Base-by-base conservation (phyloP, 53 echinoderm and acorn worm genomes). In the Arbacia lixula region DNA sequence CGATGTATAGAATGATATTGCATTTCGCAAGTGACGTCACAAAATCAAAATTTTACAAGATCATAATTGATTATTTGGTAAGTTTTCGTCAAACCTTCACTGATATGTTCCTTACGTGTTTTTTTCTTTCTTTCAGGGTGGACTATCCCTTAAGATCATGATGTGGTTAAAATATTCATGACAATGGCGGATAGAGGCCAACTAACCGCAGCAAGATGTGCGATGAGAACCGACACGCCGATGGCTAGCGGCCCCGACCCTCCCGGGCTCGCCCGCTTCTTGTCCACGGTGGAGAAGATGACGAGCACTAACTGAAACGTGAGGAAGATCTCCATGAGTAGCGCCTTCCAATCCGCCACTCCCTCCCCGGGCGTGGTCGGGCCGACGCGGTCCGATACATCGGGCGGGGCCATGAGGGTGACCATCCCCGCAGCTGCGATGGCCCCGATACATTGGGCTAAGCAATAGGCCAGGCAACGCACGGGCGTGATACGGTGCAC, bases 191-290 rank as follows among this genome's bases (percentile, higher is more conserved):
- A 46, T 46, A 14, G 49, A 10, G 9, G 49, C 49, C 14, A 8
- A 69, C 69, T 69, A 36, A 69, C 69, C 69, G 69, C 69, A 26
- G 35, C 69, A 43, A 95, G 71, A 78, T 95, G 95, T 5, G 93
- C 95, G 64, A 95, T 63, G 12, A 60, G 72, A 30, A 95, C 95
- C 26, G 95, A 65, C 21, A 93, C 60, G 21, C 95, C 95, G 40
- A 95, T 95, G 28, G 95, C 93, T 0, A 95, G 69, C 33, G 95
- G 92, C 3, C 92, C 95, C 31, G 95, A 95, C 22, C 95, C 95
- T 26, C 83, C 71, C 34, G 93, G 75, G 57, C 88, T 91, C 40
- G 88, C 77, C 28, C 95, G 85, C 58, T 89, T 77, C 40, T 85
- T 77, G 50, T 95, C 95, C 0, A 93, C 92, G 11, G 95, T 95